Percentiles rank a stretch among this genome's conserved stretches.
Evolutionary conservation across 2,888 invertebrate species (phyloP).

Genomic region (Nemoura dubitans): DNA sequence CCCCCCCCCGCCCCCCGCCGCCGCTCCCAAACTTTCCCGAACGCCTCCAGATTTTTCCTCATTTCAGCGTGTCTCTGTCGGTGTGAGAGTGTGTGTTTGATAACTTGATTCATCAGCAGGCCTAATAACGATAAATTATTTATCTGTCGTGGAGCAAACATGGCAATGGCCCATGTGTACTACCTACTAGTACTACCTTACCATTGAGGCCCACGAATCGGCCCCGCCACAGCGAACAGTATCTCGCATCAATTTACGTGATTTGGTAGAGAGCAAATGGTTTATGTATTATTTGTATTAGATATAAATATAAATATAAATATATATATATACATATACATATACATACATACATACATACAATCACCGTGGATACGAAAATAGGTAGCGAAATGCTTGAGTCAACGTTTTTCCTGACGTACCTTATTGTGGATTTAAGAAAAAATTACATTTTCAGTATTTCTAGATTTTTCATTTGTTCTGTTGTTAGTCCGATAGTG

Average conservation of each 20-base stretch:
- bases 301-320: conserved; percentile 25
- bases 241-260: not conserved
- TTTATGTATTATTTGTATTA: conserved; percentile 15
- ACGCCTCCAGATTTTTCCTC: not conserved
- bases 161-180: not conserved
- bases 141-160: not conserved
- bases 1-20: no score
- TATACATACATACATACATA: conserved; percentile 16
- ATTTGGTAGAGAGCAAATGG: conserved; percentile 34
- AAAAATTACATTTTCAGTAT: conserved; percentile 20
- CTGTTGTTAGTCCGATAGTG: conserved; percentile 16
- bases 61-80: not conserved
- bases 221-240: no score
- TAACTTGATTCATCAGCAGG: not conserved
- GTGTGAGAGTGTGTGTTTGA: conserved; percentile 7
- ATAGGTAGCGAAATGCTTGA: conserved; percentile 17
- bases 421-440: not conserved
- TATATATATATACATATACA: conserved; percentile 18
- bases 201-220: not conserved
- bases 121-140: not conserved
- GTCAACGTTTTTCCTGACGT: conserved; percentile 34
- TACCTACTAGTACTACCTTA: not conserved
- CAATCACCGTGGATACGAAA: not conserved
- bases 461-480: conserved; percentile 24
- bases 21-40: not conserved